These are phyloP conservation scores for Calosoma granatense DNA, from an alignment of 1,140 invertebrate species.

Conservation along the genomic window DNA sequence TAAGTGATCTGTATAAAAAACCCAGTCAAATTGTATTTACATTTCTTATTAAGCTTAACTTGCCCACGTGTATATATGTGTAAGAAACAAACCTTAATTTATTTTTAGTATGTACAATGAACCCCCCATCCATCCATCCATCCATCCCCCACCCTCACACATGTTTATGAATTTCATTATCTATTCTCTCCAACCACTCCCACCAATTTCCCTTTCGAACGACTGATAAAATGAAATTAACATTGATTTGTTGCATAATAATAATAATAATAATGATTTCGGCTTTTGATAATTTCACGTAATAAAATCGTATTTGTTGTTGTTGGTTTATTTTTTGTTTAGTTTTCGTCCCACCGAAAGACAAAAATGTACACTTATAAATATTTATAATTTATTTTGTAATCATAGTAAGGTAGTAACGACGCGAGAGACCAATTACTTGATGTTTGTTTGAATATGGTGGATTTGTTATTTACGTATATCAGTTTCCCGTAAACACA, in stretches of 20 bases:
- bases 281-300: too few relatives aligned
- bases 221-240: too few relatives aligned
- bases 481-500: background rate
- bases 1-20: conserved; percentile 16
- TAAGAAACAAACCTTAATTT: conserved; percentile 1
- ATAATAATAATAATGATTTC: too few relatives aligned
- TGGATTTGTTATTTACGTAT: conserved; percentile 1
- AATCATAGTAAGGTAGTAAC: background rate
- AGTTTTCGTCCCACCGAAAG: conserved; percentile 15
- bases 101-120: conserved; percentile 3
- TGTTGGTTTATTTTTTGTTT: too few relatives aligned
- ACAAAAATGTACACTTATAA: conserved; percentile 16
- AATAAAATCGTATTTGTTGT: too few relatives aligned
- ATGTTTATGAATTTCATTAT: too few relatives aligned
- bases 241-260: too few relatives aligned
- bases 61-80: conserved; percentile 2
- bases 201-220: too few relatives aligned
- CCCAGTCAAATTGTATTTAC: conserved; percentile 4
- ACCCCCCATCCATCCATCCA: background rate
- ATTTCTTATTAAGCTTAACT: background rate
- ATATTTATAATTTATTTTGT: conserved; percentile 15
- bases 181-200: too few relatives aligned
- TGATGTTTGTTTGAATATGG: conserved; percentile 1
- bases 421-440: background rate
- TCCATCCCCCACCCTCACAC: too few relatives aligned